phyloP scores from a whole-genome alignment of 2,888 invertebrate genomes.

The Agrochola litura region DNA sequence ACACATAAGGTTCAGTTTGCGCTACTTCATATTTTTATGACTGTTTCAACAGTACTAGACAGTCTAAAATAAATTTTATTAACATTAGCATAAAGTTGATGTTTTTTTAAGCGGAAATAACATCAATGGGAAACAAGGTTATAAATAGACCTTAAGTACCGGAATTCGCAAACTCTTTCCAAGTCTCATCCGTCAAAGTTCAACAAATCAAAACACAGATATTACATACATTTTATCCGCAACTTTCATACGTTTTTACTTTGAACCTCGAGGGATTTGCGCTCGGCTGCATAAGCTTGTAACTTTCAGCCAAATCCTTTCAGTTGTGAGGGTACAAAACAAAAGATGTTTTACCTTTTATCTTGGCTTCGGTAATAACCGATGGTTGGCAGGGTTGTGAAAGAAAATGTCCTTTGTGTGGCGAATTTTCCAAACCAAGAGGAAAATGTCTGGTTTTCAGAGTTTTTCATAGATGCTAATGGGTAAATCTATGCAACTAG shows the following conservation, averaged over 20 bases:
- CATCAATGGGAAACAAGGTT: no score
- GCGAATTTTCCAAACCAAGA: neutral
- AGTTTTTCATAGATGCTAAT: neutral
- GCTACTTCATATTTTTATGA: no score
- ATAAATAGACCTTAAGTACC: no score
- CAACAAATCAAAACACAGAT: conserved; percentile 30
- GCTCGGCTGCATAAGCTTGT: conserved; percentile 43
- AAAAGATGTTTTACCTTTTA: conserved; percentile 53
- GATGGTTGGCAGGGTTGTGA: conserved; percentile 11
- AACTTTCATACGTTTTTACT: conserved; percentile 34
- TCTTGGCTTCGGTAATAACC: conserved; percentile 20
- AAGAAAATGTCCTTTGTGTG: conserved; percentile 20
- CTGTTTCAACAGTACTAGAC: no score
- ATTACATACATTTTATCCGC: conserved; percentile 34
- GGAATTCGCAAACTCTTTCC: neutral
- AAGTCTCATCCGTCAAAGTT: conserved; percentile 11
- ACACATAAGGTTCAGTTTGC: no score
- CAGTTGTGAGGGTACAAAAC: conserved; percentile 45
- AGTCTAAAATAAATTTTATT: no score
- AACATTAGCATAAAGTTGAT: no score
- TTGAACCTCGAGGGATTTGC: conserved; percentile 49
- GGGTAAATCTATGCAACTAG: neutral
- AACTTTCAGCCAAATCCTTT: conserved; percentile 44
- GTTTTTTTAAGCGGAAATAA: no score
- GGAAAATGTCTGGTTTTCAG: no score